Evolutionary conservation across 37 sponge, comb jelly and placozoan genomes (phyloP).

Genomic region (Lycopodina hypogea): DNA sequence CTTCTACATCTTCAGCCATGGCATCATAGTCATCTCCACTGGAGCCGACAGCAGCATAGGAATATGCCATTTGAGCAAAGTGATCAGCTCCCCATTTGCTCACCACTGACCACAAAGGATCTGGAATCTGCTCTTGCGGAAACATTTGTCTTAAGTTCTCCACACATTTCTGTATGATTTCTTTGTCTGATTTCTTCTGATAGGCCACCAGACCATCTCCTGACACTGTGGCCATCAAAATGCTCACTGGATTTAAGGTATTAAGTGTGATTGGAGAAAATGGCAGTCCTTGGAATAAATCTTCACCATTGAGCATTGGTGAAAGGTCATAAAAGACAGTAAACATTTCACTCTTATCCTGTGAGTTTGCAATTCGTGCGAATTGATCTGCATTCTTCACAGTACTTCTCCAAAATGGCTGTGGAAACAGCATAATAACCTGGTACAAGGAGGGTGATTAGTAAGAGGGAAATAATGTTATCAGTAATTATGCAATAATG

Average conservation of each 20-base stretch:
- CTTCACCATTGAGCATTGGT: not conserved
- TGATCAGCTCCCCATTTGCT: constrained; percentile 73
- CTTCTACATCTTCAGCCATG: no score
- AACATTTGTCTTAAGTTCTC: constrained; percentile 62
- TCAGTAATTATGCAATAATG: not conserved
- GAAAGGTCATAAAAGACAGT: constrained; percentile 82
- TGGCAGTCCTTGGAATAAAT: not conserved
- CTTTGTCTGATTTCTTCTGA: constrained; percentile 27
- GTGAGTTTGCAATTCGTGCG: constrained; percentile 61
- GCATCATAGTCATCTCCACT: no score
- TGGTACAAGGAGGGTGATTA: no score
- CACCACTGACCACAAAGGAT: constrained; percentile 47
- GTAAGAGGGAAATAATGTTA: not conserved
- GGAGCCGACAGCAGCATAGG: constrained; percentile 74
- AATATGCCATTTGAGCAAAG: constrained; percentile 74
- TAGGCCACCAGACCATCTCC: constrained; percentile 64
- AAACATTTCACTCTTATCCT: constrained; percentile 64
- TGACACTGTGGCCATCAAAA: constrained; percentile 73
- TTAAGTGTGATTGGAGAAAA: no score
- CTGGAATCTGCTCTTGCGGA: no score
- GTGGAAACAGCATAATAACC: constrained; percentile 72
- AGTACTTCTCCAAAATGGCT: constrained; percentile 72
- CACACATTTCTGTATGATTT: constrained; percentile 54
- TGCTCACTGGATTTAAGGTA: not conserved
- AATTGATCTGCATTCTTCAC: constrained; percentile 77